Base-by-base conservation (phyloP, 2,113 vertebrate species). In the Channa maculata region DNA sequence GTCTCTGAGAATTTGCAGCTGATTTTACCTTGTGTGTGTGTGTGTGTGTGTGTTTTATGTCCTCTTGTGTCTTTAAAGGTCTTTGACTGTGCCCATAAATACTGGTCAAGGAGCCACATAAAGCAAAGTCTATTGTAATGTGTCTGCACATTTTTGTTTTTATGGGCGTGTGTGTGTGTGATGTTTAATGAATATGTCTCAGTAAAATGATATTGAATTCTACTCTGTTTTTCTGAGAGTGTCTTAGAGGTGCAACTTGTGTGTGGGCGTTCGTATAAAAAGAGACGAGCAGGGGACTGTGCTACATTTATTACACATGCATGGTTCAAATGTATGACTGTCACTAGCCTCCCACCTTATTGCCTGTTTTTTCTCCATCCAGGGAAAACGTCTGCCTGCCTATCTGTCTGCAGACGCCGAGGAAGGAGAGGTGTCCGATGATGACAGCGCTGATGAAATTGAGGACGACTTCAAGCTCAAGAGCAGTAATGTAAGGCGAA, bases 391-490 rank as follows among this genome's bases (percentile, higher is more conserved):
- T 72, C 82, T 99, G 79, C 96, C 97, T 0, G 94, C 88, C 65
- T 96, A 96, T 88, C 94, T 99, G 71, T 96, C 94, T 57, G 96
- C 95, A 1, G 98, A 99, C 46, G 97, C 94, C 0, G 97, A 99
- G 80, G 98, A 99, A 88, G 98, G 98, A 10, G 98, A 99, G 64
- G 98, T 99, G 67, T 99, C 98, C 0, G 98, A 98, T 44, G 98
- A 99, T 81, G 98, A 99, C 80, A 99, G 97, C 0, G 98, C 98
- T 6, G 97, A 99, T 89, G 98, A 99, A 88, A 98, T 99, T 39
- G 97, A 99, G 91, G 98, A 99, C 0, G 97, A 98, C 75, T 99
- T 97, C 94, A 99, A 99, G 75, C 91, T 99, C 36, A 97, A 96
- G 80, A 87, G 93, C 76, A 96, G 93, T 75, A 96, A 94, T 71